Percentiles rank a stretch among this genome's conserved stretches.
Conservation (phyloP, 2,113 vertebrate genomes). For the Dasypus novemcinctus region DNA sequence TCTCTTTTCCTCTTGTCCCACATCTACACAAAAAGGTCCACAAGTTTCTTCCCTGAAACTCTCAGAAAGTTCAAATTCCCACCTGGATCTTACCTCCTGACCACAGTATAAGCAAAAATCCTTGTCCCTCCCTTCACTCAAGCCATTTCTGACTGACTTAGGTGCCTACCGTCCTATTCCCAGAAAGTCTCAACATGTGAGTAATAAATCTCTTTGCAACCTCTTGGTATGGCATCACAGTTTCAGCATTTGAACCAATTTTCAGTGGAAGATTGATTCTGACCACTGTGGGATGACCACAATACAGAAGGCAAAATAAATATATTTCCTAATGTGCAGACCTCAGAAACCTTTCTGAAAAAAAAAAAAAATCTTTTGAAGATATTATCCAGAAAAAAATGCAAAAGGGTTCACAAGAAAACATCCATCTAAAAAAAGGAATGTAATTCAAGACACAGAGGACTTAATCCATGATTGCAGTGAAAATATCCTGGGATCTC, state of each 20-base stretch:
- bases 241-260: neutral
- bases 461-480: neutral
- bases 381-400: neutral
- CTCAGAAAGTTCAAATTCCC: neutral
- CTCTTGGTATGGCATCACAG: neutral
- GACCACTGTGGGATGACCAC: neutral
- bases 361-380: neutral
- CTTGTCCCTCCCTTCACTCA: neutral
- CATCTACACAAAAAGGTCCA: neutral
- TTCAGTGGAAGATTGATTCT: neutral
- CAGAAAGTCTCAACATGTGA: neutral
- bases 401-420: neutral
- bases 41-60: neutral
- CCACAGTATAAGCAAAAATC: neutral
- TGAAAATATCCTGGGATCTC: constrained; percentile 2
- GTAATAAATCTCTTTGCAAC: neutral
- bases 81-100: neutral
- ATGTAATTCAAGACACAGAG: neutral
- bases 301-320: neutral
- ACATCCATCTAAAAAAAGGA: neutral
- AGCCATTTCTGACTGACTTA: neutral
- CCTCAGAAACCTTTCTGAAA: neutral
- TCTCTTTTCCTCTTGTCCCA: neutral
- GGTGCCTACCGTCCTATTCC: neutral
- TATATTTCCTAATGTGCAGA: neutral